Percentiles rank a stretch among this genome's conserved stretches.
phyloP scores from a whole-genome alignment of 2,113 vertebrate genomes.

The Mohoua ochrocephala region DNA sequence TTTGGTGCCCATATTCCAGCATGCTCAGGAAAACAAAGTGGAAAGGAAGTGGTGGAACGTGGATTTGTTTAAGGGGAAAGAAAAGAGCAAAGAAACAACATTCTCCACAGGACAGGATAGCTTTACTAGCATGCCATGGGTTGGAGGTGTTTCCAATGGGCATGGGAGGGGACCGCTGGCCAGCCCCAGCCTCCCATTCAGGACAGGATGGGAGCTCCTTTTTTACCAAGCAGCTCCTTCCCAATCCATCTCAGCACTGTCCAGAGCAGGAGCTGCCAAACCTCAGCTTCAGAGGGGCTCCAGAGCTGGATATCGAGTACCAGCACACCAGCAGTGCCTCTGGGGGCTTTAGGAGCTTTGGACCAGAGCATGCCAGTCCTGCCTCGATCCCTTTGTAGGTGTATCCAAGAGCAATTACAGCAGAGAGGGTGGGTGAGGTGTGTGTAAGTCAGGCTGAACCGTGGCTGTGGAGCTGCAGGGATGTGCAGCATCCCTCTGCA shows the following conservation, averaged over 20 bases:
- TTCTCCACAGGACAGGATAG: fast-evolving
- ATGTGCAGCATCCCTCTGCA: background rate
- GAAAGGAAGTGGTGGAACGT: background rate
- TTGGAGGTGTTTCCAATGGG: fast-evolving
- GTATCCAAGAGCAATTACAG: background rate
- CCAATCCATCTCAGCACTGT: background rate
- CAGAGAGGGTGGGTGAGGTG: background rate
- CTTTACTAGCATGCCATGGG: background rate
- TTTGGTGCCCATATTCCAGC: background rate
- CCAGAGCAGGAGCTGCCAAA: background rate
- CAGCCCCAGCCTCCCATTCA: background rate
- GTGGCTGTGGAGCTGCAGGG: background rate
- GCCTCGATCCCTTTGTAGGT: background rate
- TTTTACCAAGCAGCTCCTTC: background rate
- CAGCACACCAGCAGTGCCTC: background rate
- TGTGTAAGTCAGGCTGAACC: background rate
- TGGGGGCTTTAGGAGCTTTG: background rate
- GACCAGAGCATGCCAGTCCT: background rate
- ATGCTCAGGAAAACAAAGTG: background rate
- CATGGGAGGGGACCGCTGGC: background rate
- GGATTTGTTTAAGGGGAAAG: background rate
- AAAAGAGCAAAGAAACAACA: background rate
- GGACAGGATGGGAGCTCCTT: background rate
- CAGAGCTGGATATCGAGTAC: fast-evolving
- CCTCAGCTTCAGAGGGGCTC: background rate